Conservation (phyloP, 2,113 vertebrate genomes). For the Bufo bufo region DNA sequence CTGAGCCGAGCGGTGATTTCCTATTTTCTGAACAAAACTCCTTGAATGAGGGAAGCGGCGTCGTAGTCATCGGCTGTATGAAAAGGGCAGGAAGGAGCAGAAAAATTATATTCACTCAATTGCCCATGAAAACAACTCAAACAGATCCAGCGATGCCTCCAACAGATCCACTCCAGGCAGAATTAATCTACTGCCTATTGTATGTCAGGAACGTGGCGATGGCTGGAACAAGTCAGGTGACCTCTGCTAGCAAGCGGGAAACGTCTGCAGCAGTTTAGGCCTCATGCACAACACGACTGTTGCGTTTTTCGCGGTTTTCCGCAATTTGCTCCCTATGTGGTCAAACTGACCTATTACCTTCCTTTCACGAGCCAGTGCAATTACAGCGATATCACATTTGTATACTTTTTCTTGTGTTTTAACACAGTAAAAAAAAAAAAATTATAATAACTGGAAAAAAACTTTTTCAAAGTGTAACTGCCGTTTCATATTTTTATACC, state of each 20-base stretch:
- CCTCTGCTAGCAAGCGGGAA: neutral
- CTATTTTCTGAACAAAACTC: neutral
- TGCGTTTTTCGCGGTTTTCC: no score
- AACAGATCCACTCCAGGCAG: neutral
- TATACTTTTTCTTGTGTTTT: no score
- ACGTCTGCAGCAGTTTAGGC: neutral
- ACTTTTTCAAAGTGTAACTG: no score
- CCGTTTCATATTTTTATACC: no score
- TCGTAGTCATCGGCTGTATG: neutral
- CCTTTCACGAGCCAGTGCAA: no score
- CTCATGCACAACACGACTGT: no score
- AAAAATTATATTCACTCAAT: conserved; percentile 40
- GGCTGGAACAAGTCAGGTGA: conserved; percentile 20
- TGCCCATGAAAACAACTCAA: conserved; percentile 26
- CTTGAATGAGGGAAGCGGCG: neutral
- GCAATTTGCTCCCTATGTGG: no score
- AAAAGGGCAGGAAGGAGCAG: neutral
- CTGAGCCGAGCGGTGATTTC: neutral
- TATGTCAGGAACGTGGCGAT: neutral
- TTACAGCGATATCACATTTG: no score
- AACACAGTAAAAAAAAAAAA: no score
- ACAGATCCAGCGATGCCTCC: neutral
- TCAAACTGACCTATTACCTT: no score
- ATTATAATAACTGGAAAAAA: no score
- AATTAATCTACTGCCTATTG: conserved; percentile 23